These are phyloP conservation scores for Saccostrea glomerata DNA, from an alignment of 1,140 invertebrate species.

Conservation along the genomic window DNA sequence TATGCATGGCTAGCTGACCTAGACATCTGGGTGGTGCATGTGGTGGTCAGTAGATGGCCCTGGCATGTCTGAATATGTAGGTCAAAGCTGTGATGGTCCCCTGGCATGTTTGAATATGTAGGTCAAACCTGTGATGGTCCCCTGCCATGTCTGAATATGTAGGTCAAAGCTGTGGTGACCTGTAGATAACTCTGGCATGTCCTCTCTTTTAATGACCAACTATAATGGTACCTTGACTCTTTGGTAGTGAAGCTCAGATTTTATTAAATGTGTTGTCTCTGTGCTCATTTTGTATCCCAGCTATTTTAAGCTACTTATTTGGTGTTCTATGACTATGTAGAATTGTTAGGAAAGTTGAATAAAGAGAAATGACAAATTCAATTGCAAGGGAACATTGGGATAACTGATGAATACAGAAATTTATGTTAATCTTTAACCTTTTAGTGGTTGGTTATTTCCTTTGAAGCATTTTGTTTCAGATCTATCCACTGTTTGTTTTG, in stretches of 20 bases:
- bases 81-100: neutral
- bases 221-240: neutral
- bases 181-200: neutral
- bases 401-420: neutral
- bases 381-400: neutral
- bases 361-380: neutral
- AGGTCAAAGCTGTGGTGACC: no score
- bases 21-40: no score
- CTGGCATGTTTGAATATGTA: neutral
- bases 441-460: neutral
- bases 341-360: neutral
- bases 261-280: neutral
- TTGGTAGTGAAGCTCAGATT: neutral
- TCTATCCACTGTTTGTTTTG: neutral
- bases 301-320: neutral
- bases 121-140: neutral
- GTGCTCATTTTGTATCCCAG: neutral
- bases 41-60: neutral
- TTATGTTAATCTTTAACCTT: neutral
- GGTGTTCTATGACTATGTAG: neutral
- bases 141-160: no score
- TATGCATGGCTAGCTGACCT: conserved; percentile 5
- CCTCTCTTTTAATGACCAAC: neutral
- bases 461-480: neutral
- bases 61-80: neutral